phyloP scores from a whole-genome alignment of 2,797 vertebrate species.

The Lacerta agilis region DNA sequence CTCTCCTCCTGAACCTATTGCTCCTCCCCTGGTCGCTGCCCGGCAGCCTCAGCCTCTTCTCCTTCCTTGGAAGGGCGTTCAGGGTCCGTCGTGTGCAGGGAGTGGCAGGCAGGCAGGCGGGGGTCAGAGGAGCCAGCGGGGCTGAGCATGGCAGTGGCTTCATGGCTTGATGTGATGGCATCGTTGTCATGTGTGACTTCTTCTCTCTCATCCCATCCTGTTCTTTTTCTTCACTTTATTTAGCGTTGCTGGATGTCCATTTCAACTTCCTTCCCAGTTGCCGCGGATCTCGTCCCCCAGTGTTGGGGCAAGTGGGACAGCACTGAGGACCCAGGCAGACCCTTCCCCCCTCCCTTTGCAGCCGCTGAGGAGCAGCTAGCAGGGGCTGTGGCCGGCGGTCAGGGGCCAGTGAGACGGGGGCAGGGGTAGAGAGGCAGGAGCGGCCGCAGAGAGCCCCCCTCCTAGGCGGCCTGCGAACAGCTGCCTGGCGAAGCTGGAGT shows the following conservation, averaged over 20 bases:
- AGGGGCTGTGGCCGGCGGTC: slow-evolving; percentile 6
- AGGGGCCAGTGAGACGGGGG: neutral
- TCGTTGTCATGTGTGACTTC: slow-evolving; percentile 19
- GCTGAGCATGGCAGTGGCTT: neutral
- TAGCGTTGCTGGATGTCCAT: slow-evolving; percentile 76
- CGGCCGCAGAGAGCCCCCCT: fast-evolving
- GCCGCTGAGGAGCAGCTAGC: neutral
- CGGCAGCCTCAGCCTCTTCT: neutral
- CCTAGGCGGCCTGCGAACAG: neutral
- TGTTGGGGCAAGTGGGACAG: slow-evolving; percentile 5
- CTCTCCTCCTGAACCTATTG: neutral
- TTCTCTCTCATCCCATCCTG: slow-evolving; percentile 68
- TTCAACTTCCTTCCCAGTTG: slow-evolving; percentile 58
- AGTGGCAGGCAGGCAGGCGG: neutral
- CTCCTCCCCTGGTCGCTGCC: neutral
- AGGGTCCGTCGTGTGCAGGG: neutral
- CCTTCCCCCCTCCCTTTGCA: slow-evolving; percentile 29
- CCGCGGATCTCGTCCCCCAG: slow-evolving; percentile 45
- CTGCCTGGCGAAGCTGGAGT: neutral
- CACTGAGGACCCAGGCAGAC: slow-evolving; percentile 34
- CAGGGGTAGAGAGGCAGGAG: neutral
- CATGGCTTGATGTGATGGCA: neutral
- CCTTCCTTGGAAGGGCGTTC: too few species aligned
- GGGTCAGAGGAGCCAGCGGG: neutral
- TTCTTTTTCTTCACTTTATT: slow-evolving; percentile 68